Percentiles rank a stretch among this genome's conserved stretches.
Evolutionary conservation across 2,113 vertebrate genomes (phyloP).

Genomic region (Ictalurus furcatus): DNA sequence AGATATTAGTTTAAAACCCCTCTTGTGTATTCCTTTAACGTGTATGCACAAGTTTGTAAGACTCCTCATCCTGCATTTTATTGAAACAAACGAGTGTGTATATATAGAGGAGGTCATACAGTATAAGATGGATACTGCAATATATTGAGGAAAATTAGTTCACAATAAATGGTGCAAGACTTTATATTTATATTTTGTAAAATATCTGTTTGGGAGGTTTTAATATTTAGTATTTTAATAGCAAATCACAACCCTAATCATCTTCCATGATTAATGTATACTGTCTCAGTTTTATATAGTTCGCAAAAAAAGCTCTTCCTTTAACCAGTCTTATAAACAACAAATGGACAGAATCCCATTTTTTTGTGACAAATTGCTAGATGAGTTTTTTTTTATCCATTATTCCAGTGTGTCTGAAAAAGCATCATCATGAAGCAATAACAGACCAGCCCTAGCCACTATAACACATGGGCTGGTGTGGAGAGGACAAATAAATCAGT

Average conservation of each 20-base stretch:
- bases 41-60: not conserved
- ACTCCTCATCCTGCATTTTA: not conserved
- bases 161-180: not conserved
- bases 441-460: not conserved
- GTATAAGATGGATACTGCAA: not conserved
- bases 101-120: not conserved
- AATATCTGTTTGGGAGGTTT: not conserved
- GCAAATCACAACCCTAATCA: constrained; percentile 21
- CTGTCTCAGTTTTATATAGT: not conserved
- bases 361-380: constrained; percentile 10
- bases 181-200: constrained; percentile 1
- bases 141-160: not conserved
- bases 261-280: constrained; percentile 30
- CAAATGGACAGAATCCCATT: not conserved
- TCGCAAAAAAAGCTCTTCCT: not conserved
- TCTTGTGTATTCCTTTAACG: not conserved
- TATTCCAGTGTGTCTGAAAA: constrained; percentile 23
- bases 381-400: not conserved
- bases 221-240: not conserved
- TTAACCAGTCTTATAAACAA: not conserved
- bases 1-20: not conserved
- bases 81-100: not conserved
- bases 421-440: constrained; percentile 4
- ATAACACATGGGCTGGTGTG: not conserved
- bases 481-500: constrained; percentile 31